These are phyloP conservation scores for Eupelmus urozonus DNA, from an alignment of 2,888 invertebrate species.

Conservation along the genomic window DNA sequence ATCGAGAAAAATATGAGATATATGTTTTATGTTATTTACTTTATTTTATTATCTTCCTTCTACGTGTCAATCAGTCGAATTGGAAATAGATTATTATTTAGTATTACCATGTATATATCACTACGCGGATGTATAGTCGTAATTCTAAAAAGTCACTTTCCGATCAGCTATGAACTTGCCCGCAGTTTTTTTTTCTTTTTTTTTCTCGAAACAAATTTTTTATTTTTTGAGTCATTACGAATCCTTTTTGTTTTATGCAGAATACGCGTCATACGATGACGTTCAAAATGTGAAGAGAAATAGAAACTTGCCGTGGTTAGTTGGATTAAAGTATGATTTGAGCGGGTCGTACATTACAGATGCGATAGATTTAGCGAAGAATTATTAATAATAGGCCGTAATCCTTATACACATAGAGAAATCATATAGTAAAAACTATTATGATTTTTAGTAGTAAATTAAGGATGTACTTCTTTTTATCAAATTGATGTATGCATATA, in stretches of 20 bases:
- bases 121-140: constrained; percentile 65
- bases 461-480: too few relatives aligned
- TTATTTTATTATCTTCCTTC: constrained; percentile 34
- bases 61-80: constrained; percentile 72
- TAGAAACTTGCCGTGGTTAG: not conserved
- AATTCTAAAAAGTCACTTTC: constrained; percentile 69
- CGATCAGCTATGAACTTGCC: constrained; percentile 60
- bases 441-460: too few relatives aligned
- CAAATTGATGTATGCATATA: too few relatives aligned
- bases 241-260: not conserved
- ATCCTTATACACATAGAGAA: constrained; percentile 59
- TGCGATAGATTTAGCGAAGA: constrained; percentile 71
- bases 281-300: not conserved
- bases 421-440: too few relatives aligned
- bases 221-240: not conserved
- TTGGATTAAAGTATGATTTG: not conserved
- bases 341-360: constrained; percentile 10
- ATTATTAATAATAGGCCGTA: constrained; percentile 72
- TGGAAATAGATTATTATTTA: constrained; percentile 67
- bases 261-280: not conserved
- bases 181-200: constrained; percentile 38
- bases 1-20: constrained; percentile 74
- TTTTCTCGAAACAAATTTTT: not conserved
- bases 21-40: constrained; percentile 63
- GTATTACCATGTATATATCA: constrained; percentile 65